A percentile compares a stretch with the other conserved stretches of the same genome.
phyloP scores from a whole-genome alignment of 53 echinoderm and acorn worm species.

The Mesocentrotus franciscanus region DNA sequence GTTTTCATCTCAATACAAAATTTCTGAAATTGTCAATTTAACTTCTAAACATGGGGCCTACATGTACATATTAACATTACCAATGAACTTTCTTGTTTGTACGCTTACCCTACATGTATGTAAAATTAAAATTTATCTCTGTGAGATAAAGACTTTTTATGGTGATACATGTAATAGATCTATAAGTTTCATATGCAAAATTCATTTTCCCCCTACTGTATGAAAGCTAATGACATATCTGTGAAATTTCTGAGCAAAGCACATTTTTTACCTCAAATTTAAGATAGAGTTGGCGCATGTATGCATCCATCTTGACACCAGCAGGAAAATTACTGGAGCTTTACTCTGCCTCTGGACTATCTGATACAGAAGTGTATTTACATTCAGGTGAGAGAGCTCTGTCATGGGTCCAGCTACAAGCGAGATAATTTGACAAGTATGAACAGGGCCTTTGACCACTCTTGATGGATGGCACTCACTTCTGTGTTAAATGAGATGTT shows the following conservation, averaged over 20 bases:
- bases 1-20: too few species aligned
- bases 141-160: background rate
- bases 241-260: background rate
- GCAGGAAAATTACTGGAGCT: background rate
- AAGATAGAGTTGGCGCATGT: background rate
- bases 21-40: too few species aligned
- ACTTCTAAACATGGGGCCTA: too few species aligned
- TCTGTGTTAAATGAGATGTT: slow-evolving; percentile 31
- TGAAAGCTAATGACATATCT: background rate
- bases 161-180: too few species aligned
- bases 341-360: background rate
- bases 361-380: background rate
- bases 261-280: background rate
- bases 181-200: too few species aligned
- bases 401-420: too few species aligned
- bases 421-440: background rate
- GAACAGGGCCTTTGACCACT: background rate
- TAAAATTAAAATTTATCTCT: background rate
- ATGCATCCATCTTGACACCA: background rate
- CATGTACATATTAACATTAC: too few species aligned
- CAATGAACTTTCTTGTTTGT: too few species aligned
- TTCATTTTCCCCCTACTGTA: too few species aligned
- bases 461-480: slow-evolving; percentile 41
- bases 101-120: too few species aligned
- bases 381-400: background rate